phyloP scores from a whole-genome alignment of 1,140 invertebrate genomes.

The Gryllus bimaculatus region DNA sequence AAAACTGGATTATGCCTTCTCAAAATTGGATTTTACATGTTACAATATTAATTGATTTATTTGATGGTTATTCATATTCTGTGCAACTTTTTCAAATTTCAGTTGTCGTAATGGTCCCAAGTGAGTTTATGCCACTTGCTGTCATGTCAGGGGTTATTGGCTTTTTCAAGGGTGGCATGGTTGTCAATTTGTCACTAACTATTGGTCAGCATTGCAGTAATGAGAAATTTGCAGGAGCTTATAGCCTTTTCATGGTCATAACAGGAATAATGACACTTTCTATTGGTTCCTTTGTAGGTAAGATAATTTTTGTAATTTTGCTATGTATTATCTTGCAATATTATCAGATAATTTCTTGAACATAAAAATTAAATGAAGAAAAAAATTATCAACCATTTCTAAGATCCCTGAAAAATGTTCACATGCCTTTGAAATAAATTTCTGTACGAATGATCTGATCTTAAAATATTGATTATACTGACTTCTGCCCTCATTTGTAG shows the following conservation, averaged over 20 bases:
- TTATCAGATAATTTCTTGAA: neutral
- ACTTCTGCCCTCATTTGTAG: too few species aligned
- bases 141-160: slow-evolving; percentile 17
- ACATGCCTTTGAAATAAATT: neutral
- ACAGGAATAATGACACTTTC: slow-evolving; percentile 33
- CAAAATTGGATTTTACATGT: neutral
- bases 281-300: slow-evolving; percentile 36
- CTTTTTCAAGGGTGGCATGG: slow-evolving; percentile 23
- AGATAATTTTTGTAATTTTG: slow-evolving; percentile 16
- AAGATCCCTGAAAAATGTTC: neutral
- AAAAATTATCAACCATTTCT: neutral
- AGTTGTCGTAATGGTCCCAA: slow-evolving; percentile 17
- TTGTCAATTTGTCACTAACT: slow-evolving; percentile 34
- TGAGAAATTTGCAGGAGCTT: slow-evolving; percentile 37
- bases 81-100: neutral
- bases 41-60: neutral
- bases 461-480: too few species aligned
- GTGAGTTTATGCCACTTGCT: slow-evolving; percentile 9
- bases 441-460: neutral
- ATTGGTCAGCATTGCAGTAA: slow-evolving; percentile 35
- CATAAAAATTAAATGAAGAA: neutral
- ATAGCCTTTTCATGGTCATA: slow-evolving; percentile 35
- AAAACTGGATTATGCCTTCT: neutral
- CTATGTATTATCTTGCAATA: neutral
- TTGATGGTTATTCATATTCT: neutral